Evolutionary conservation across 1,140 invertebrate genomes (phyloP).

Genomic region (Sesamia nonagrioides): DNA sequence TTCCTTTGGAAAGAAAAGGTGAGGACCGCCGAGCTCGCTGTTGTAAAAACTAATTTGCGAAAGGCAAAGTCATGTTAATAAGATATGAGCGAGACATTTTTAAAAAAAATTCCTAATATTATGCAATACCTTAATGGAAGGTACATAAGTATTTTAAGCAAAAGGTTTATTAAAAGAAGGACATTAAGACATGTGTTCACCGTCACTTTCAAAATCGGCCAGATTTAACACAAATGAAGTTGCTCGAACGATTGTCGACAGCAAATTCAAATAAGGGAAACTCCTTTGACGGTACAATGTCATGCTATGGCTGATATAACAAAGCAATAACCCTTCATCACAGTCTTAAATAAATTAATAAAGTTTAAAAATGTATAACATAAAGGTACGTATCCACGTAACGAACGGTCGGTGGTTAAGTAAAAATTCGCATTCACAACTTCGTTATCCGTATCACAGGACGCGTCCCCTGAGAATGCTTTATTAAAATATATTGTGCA

Average conservation of each 20-base stretch:
- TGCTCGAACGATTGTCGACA: too few species aligned
- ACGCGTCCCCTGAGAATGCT: conserved; percentile 77
- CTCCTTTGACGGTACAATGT: too few species aligned
- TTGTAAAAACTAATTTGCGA: conserved; percentile 42
- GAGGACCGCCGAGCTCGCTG: conserved; percentile 42
- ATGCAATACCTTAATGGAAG: not conserved
- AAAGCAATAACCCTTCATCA: not conserved
- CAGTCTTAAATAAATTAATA: conserved; percentile 30
- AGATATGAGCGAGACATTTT: conserved; percentile 21
- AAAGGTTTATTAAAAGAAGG: not conserved
- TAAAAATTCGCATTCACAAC: conserved; percentile 80
- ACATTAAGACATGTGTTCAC: too few species aligned
- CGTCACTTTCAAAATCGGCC: too few species aligned
- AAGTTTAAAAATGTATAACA: conserved; percentile 59
- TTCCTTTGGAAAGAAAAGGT: conserved; percentile 56
- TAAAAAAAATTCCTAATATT: conserved; percentile 23
- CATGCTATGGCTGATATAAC: not conserved
- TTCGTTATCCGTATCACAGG: conserved; percentile 79
- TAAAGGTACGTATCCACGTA: conserved; percentile 54
- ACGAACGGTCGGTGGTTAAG: conserved; percentile 69
- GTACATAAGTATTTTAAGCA: not conserved
- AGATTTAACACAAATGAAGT: too few species aligned
- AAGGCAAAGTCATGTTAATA: conserved; percentile 6
- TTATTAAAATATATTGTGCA: conserved; percentile 87
- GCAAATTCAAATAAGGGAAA: too few species aligned